A percentile compares a stretch with the other conserved stretches of the same genome.
These are phyloP conservation scores for Acholoe squamosa DNA, from an alignment of 2,888 invertebrate species.

Conservation along the genomic window DNA sequence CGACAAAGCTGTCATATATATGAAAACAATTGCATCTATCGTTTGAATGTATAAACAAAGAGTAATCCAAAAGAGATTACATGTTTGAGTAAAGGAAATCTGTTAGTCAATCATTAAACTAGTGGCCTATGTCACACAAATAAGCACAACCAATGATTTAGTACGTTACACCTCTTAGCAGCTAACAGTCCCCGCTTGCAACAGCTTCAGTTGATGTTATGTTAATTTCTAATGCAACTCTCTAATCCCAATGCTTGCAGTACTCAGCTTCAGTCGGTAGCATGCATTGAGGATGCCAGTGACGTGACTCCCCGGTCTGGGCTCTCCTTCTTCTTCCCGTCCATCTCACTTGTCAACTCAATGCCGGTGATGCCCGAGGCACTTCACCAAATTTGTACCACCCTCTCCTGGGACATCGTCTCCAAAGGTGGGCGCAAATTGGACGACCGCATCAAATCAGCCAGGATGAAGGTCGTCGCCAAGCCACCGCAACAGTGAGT, in stretches of 20 bases:
- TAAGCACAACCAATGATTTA: no score
- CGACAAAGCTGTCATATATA: no score
- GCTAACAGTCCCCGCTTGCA: no score
- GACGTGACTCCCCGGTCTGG: not conserved
- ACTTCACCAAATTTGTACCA: slow-evolving; percentile 75
- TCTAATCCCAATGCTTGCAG: not conserved
- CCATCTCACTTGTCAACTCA: slow-evolving; percentile 80
- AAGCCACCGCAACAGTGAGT: slow-evolving; percentile 58
- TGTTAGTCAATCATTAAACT: no score
- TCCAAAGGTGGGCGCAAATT: slow-evolving; percentile 75
- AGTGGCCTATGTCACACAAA: no score
- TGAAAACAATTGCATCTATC: no score
- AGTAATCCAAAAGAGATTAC: no score
- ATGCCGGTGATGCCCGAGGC: slow-evolving; percentile 81
- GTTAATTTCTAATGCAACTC: no score
- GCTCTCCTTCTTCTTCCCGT: slow-evolving; percentile 68
- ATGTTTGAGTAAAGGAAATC: no score
- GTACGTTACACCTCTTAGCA: no score
- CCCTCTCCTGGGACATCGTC: slow-evolving; percentile 77
- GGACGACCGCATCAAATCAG: slow-evolving; percentile 78
- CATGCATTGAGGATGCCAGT: not conserved
- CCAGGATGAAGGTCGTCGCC: slow-evolving; percentile 68
- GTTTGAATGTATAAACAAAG: no score
- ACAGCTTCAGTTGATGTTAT: no score
- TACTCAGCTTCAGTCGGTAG: not conserved